Conservation (phyloP, 2,113 vertebrate genomes). For the Oriolus oriolus region DNA sequence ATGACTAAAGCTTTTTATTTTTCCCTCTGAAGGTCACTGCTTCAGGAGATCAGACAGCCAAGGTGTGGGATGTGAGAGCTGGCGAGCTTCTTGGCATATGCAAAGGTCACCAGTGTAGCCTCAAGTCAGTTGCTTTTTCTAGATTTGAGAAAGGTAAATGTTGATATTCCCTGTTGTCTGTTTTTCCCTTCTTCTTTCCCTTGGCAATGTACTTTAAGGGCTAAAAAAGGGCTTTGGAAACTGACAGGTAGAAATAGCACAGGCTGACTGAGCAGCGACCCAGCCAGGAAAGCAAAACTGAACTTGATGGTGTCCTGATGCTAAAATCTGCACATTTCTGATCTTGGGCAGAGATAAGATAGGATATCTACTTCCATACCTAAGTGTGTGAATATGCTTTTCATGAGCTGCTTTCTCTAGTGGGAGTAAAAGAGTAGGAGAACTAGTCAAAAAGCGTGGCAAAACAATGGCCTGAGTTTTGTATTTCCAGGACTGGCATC, state of each 20-base stretch:
- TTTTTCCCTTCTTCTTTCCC: background rate
- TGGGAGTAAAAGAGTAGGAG: background rate
- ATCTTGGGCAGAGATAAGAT: background rate
- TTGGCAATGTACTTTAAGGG: background rate
- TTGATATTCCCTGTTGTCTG: background rate
- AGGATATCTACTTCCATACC: background rate
- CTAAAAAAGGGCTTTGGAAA: background rate
- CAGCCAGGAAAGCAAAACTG: background rate
- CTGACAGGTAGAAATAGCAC: background rate
- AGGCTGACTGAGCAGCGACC: background rate
- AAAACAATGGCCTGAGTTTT: background rate
- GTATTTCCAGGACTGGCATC: background rate
- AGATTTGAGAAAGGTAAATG: slow-evolving; percentile 87
- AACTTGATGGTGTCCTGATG: background rate
- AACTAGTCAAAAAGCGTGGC: background rate
- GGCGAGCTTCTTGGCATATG: slow-evolving; percentile 88
- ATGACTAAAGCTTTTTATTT: slow-evolving; percentile 4
- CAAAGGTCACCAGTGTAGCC: slow-evolving; percentile 95
- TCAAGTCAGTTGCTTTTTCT: slow-evolving; percentile 91
- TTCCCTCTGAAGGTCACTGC: slow-evolving; percentile 85
- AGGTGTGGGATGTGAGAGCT: slow-evolving; percentile 88
- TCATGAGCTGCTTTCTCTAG: background rate
- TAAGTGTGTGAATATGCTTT: background rate
- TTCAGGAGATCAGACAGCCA: slow-evolving; percentile 92
- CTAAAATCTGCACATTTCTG: background rate